Conservation (phyloP, 2,797 vertebrate genomes). For the Anas bahamensis region DNA sequence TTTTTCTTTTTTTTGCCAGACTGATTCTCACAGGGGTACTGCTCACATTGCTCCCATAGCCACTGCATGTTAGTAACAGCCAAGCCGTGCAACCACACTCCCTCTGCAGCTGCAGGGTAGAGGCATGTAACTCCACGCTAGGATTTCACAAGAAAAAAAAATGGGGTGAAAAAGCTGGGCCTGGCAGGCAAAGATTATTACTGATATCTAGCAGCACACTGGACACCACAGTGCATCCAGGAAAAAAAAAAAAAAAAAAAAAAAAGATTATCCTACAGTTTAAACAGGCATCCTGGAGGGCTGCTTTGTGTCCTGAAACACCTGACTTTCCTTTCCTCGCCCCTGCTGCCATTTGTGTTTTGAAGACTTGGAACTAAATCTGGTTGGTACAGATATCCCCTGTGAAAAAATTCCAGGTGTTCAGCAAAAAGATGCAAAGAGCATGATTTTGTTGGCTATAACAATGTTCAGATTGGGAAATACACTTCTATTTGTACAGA, state of each 20-base stretch:
- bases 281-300: not conserved
- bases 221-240: not conserved
- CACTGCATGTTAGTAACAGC: not conserved
- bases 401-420: constrained; percentile 18
- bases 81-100: rapidly evolving
- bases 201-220: not conserved
- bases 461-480: not conserved
- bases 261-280: not conserved
- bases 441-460: not conserved
- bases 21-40: not conserved
- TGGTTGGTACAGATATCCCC: not conserved
- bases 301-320: constrained; percentile 7
- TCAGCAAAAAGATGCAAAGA: not conserved
- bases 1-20: not conserved
- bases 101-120: not conserved
- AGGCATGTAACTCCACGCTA: rapidly evolving
- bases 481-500: not conserved
- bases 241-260: not conserved
- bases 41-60: not conserved
- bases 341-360: not conserved
- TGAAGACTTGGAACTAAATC: not conserved
- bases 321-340: not conserved
- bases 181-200: not conserved
- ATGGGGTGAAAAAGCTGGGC: not conserved
- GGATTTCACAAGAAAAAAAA: not conserved